Base-by-base conservation (phyloP, 2,113 vertebrate genomes). In the Neolamprologus hecqui region DNA sequence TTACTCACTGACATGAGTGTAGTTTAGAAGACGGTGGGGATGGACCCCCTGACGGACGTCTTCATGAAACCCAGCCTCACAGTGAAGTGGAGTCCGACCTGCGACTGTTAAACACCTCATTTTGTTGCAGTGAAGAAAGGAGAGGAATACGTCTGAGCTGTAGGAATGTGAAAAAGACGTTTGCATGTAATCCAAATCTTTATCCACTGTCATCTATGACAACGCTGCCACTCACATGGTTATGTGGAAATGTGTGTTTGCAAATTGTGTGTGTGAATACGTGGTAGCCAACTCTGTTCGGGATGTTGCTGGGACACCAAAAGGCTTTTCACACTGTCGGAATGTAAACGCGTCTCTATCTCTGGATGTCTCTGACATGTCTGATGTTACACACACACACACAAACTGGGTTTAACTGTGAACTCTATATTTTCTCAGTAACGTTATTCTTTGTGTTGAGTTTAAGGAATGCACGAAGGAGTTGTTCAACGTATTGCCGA, bases 161-260 rank as follows among this genome's bases (percentile, higher is more conserved):
- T 9, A 75, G 70, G 37, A 84, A 82, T 60, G 84, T 60, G 75
- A 86, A 88, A 83, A 77, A 79, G 77, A 75, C 40, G 12, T 60
- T 65, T 33, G 86, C 55, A 65, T 77, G 80, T 90, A 90, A 91
- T 92, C 90, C 82, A 82, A 84, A 92, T 89, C 83, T 92, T 92
- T 92, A 92, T 90, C 83, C 73, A 7, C 89, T 86, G 89, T 92
- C 90, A 92, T 86, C 84, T 84, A 84, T 85, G 85, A 95, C 91
- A 86, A 84, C 83, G 26, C 83, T 73, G 35, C 60, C 82, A 80
- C 86, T 87, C 80, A 33, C 45, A 26, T 4, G 47, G 81, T 49
- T 65, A 51, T 77, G 68, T n/a, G 49, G 11, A 68, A 79, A 60
- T 57, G 14, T 15, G 17, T 31, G 40, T 54, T 55, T 42, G 26